Percentiles rank a stretch among this genome's conserved stretches.
These are phyloP conservation scores for Brotogeris chrysoptera DNA, from an alignment of 2,797 vertebrate genomes.

Conservation along the genomic window DNA sequence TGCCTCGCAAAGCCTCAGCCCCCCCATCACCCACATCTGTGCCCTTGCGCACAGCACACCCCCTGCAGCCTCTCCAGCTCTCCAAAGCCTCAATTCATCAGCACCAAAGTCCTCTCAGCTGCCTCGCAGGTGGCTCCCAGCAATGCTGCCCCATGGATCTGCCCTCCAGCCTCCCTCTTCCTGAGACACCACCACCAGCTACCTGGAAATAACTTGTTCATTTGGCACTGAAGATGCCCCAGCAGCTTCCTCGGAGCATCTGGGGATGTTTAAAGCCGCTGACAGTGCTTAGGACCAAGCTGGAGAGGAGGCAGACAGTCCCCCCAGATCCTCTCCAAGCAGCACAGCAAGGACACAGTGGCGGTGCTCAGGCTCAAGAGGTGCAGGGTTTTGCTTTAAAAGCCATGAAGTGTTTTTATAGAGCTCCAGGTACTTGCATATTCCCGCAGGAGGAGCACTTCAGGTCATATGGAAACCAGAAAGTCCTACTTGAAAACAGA, in stretches of 20 bases:
- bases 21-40: not conserved
- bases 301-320: not conserved
- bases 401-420: slow-evolving; percentile 39
- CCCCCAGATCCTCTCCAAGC: not conserved
- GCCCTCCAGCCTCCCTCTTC: not conserved
- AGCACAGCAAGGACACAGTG: not conserved
- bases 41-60: not conserved
- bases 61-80: not conserved
- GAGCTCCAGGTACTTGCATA: slow-evolving; percentile 38
- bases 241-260: not conserved
- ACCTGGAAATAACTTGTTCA: not conserved
- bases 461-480: slow-evolving; percentile 48
- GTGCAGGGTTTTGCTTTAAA: slow-evolving; percentile 21
- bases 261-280: not conserved
- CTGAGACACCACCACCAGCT: not conserved
- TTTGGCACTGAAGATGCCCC: not conserved
- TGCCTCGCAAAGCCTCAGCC: not conserved
- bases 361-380: not conserved
- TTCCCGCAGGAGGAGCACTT: slow-evolving; percentile 59
- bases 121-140: not conserved
- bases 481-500: slow-evolving; percentile 58
- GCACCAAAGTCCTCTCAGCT: not conserved
- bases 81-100: not conserved
- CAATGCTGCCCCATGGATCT: not conserved
- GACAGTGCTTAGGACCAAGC: not conserved